These are phyloP conservation scores for Diglossa cyanea DNA, from an alignment of 2,797 vertebrate species.

Conservation along the genomic window DNA sequence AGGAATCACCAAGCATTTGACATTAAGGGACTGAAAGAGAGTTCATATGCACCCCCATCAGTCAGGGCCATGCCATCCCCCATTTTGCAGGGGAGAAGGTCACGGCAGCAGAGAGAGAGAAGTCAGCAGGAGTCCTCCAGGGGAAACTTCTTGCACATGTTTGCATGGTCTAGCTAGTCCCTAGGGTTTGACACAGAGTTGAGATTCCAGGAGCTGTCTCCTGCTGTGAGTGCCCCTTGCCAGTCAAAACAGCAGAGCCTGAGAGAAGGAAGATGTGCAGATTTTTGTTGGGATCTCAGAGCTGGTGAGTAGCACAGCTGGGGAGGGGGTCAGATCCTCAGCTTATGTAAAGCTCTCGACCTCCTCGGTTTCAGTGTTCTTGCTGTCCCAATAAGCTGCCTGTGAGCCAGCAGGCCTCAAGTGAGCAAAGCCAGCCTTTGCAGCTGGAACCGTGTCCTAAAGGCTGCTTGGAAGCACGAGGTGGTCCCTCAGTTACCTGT, in stretches of 20 bases:
- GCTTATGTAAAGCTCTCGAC: neutral
- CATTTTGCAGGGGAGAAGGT: neutral
- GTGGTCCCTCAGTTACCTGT: neutral
- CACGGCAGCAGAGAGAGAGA: neutral
- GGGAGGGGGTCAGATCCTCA: neutral
- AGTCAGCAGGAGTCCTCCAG: neutral
- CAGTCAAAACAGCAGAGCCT: neutral
- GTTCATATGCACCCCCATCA: neutral
- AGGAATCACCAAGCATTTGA: neutral
- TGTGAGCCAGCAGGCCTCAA: neutral
- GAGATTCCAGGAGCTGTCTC: neutral
- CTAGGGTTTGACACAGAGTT: neutral
- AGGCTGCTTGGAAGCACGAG: neutral
- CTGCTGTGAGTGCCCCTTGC: neutral
- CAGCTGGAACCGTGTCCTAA: neutral
- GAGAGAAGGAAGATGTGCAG: neutral
- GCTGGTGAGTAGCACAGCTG: neutral
- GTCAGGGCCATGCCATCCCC: neutral
- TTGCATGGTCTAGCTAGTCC: neutral
- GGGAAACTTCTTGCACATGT: neutral
- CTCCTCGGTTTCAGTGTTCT: neutral
- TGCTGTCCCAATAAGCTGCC: neutral
- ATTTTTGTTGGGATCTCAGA: neutral
- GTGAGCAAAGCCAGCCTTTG: neutral
- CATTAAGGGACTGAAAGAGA: neutral